Evolutionary conservation across 2,797 vertebrate species (phyloP).

Genomic region (Melopsittacus undulatus): DNA sequence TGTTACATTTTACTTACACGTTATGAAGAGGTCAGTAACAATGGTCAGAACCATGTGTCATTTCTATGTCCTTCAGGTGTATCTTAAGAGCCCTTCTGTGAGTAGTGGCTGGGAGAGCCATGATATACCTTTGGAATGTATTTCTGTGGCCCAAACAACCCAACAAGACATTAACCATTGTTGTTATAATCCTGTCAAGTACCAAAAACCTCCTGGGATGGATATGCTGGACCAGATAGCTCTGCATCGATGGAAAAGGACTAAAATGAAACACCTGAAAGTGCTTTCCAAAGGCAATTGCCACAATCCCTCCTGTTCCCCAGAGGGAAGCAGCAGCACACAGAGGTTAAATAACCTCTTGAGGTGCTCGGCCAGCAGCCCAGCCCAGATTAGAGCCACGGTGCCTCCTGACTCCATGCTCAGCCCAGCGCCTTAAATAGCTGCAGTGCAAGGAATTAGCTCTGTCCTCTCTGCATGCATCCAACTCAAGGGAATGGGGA

Average conservation of each 20-base stretch:
- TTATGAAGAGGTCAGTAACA: background rate
- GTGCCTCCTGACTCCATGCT: background rate
- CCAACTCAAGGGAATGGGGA: rapidly evolving
- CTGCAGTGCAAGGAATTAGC: background rate
- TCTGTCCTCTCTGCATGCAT: background rate
- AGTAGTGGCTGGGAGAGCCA: background rate
- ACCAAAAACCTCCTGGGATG: background rate
- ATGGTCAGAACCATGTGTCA: background rate
- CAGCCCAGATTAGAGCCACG: background rate
- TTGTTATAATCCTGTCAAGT: background rate
- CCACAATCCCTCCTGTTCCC: background rate
- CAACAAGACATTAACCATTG: background rate
- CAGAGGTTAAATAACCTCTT: constrained; percentile 36
- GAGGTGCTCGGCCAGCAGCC: background rate
- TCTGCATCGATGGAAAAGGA: background rate
- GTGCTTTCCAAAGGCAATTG: constrained; percentile 40
- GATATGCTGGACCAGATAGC: background rate
- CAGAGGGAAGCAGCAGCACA: background rate
- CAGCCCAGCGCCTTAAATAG: constrained; percentile 29
- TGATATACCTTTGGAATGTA: background rate
- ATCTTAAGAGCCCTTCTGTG: background rate
- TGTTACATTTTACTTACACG: background rate
- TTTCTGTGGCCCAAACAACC: background rate
- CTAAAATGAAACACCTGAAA: background rate
- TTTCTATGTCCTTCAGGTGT: background rate